Evolutionary conservation across 2,113 vertebrate genomes (phyloP).

Genomic region (Sclerurus mexicanus): DNA sequence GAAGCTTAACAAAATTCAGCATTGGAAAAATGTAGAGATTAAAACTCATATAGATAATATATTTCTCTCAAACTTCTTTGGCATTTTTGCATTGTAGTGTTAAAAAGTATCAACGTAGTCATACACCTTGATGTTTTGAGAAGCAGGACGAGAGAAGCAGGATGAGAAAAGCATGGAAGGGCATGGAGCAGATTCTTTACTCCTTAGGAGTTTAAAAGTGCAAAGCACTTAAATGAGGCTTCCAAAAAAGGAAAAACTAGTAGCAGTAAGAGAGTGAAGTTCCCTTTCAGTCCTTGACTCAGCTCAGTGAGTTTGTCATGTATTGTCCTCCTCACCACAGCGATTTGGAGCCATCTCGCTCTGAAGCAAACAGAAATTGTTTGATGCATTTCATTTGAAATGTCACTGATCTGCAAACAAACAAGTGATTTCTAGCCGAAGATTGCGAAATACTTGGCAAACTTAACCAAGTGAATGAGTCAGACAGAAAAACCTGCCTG

Average conservation of each 20-base stretch:
- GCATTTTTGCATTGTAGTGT: not conserved
- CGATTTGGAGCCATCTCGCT: not conserved
- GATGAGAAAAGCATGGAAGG: not conserved
- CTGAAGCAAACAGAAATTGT: not conserved
- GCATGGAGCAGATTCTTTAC: not conserved
- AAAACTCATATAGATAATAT: not conserved
- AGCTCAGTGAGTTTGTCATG: not conserved
- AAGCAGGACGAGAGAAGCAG: not conserved
- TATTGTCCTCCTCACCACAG: not conserved
- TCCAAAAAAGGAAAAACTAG: not conserved
- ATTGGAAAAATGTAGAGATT: not conserved
- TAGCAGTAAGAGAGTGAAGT: not conserved
- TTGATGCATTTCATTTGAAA: not conserved
- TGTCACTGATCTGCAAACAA: not conserved
- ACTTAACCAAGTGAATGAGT: not conserved
- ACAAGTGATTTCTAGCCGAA: not conserved
- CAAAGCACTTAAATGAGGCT: not conserved
- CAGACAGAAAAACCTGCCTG: slow-evolving; percentile 26
- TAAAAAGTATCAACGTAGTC: not conserved
- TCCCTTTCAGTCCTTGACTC: not conserved
- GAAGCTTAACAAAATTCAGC: not conserved
- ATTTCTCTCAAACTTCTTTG: not conserved
- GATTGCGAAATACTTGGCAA: not conserved
- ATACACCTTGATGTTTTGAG: not conserved
- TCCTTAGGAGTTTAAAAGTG: not conserved